Conservation (phyloP, 2,113 vertebrate species). For the Apeltes quadracus region DNA sequence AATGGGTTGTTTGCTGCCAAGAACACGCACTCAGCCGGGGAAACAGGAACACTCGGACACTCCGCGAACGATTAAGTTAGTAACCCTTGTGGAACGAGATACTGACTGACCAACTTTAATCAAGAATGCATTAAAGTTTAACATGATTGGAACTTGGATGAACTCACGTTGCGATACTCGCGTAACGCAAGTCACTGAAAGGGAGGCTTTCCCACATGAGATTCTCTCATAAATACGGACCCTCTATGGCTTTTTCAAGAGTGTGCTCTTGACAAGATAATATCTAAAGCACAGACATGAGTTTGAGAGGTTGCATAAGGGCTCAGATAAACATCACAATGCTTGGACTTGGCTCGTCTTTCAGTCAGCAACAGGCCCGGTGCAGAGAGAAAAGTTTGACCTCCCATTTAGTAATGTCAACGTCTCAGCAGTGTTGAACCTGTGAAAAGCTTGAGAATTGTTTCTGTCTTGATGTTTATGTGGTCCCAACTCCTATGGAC, state of each 20-base stretch:
- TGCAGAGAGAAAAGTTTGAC: neutral
- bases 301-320: slow-evolving; percentile 8
- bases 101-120: slow-evolving; percentile 46
- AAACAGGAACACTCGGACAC: slow-evolving; percentile 64
- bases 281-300: slow-evolving; percentile 29
- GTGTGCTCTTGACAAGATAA: slow-evolving; percentile 18
- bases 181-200: slow-evolving; percentile 27
- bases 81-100: slow-evolving; percentile 21
- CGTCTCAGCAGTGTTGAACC: slow-evolving; percentile 9
- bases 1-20: slow-evolving; percentile 64
- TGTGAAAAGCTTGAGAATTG: slow-evolving; percentile 16
- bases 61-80: slow-evolving; percentile 18
- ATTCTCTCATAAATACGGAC: slow-evolving; percentile 15
- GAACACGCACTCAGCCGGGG: slow-evolving; percentile 59
- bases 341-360: neutral
- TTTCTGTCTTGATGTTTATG: slow-evolving; percentile 7
- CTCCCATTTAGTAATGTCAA: neutral
- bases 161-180: neutral
- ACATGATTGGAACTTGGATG: slow-evolving; percentile 36
- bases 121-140: slow-evolving; percentile 42
- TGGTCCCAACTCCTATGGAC: slow-evolving; percentile 33
- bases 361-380: slow-evolving; percentile 1
- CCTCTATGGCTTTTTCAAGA: slow-evolving; percentile 14
- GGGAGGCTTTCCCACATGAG: slow-evolving; percentile 1
- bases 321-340: slow-evolving; percentile 23